Evolutionary conservation across 2,888 invertebrate species (phyloP).

Genomic region (Lypha dubia): DNA sequence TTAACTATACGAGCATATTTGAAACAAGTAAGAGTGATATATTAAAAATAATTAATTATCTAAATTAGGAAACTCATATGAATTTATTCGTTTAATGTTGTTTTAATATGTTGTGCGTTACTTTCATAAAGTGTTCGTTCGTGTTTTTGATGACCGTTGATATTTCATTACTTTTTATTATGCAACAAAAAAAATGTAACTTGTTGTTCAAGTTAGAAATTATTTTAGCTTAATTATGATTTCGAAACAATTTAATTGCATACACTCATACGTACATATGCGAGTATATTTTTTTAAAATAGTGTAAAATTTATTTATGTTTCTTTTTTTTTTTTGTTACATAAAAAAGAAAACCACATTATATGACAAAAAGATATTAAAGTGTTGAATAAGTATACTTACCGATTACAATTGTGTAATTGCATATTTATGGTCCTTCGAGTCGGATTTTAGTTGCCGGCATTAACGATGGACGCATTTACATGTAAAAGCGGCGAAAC

Average conservation of each 20-base stretch:
- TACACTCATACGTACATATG: too few relatives aligned
- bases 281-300: not conserved
- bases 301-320: too few relatives aligned
- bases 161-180: not conserved
- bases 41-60: constrained; percentile 3
- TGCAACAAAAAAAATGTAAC: constrained; percentile 4
- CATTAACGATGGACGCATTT: too few relatives aligned
- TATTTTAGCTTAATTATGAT: not conserved
- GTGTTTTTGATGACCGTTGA: not conserved
- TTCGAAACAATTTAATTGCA: not conserved
- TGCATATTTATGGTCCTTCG: not conserved
- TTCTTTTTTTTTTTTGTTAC: too few relatives aligned
- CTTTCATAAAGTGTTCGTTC: constrained; percentile 3
- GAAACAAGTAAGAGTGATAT: too few relatives aligned
- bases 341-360: too few relatives aligned
- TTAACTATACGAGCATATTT: too few relatives aligned
- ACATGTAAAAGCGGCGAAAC: not conserved
- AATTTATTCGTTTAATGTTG: not conserved
- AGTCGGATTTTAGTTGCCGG: not conserved
- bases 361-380: too few relatives aligned
- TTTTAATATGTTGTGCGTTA: not conserved
- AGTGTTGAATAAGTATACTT: too few relatives aligned
- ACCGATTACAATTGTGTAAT: too few relatives aligned
- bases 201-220: not conserved
- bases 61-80: not conserved